Base-by-base conservation (phyloP, 2,888 invertebrate genomes). In the Drepana falcataria region DNA sequence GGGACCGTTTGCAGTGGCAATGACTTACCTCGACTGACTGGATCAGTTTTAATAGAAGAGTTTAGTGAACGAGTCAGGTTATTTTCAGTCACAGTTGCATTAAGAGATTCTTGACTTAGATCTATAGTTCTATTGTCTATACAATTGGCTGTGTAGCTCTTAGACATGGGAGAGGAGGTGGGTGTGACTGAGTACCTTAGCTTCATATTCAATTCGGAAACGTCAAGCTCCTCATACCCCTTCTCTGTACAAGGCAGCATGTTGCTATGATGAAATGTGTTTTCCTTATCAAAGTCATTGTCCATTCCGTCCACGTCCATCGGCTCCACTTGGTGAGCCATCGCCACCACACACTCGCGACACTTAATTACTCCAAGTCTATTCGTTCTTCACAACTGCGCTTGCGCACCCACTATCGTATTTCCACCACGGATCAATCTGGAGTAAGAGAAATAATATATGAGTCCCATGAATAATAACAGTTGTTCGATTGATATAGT, bases 131-230 rank as follows among this genome's bases (percentile, higher is more conserved):
- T 79, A 58, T 77, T 80, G 51, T 86, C 85, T 37, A 70, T 60
- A 57, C 68, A 77, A 55, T 79, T 69, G 5, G 71, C 78, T 4
- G 84, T 83, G 60, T 69, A 85, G 61, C 90, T 90, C 64, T 81
- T 87, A 2, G 90, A 86, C 89, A 90, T 87, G 2, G 89, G 87
- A 5, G 89, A 89, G 1, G 83, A 68, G 0, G 74, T 76, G 5
- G 90, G 89, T n/a, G 88, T 89, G 21, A 82, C 68, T 4, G 89
- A 89, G 61, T 85, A 89, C 71, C 88, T 83, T 49, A 90, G 68
- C 70, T 85, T 90, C 87, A 89, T 88, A 66, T 86, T 90, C 6
- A 87, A 69, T 58, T 90, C 90, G 0, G 90, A 86, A 1, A 86
- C 83, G 68, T 91, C 89, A 63, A 89, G 58, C 58, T 89, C 89